Conservation (phyloP, 2,888 invertebrate species). For the Periphyllus acericola region DNA sequence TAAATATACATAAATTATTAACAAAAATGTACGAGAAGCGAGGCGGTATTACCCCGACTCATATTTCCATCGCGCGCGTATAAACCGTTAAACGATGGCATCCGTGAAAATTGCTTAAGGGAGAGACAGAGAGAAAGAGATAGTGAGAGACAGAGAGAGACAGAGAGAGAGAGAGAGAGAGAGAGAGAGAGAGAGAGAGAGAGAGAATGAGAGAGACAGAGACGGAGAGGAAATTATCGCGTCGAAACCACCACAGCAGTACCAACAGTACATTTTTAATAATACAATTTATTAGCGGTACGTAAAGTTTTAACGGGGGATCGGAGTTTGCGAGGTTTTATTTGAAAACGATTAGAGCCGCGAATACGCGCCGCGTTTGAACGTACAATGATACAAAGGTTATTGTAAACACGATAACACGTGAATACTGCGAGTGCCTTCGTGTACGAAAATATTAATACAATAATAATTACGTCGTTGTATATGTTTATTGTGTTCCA, state of each 20-base stretch:
- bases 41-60: background rate
- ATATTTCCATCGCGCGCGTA: background rate
- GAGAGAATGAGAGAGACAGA: too few relatives aligned
- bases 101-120: too few relatives aligned
- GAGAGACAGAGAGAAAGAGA: too few relatives aligned
- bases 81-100: background rate
- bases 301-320: background rate
- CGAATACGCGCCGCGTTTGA: background rate
- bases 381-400: too few relatives aligned
- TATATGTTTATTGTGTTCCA: too few relatives aligned
- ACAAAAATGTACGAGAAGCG: background rate
- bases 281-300: background rate
- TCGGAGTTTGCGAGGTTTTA: background rate
- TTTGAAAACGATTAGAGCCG: background rate
- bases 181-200: too few relatives aligned
- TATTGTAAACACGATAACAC: too few relatives aligned
- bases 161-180: too few relatives aligned
- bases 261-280: background rate
- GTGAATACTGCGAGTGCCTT: too few relatives aligned
- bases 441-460: background rate
- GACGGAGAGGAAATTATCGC: background rate
- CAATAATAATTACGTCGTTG: background rate
- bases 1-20: slow-evolving; percentile 27
- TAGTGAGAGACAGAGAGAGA: too few relatives aligned
- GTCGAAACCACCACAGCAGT: background rate